Evolutionary conservation across 2,113 vertebrate species (phyloP), one percentile per base, ranked within the genome.

Genomic region (Xiphorhynchus elegans): DNA sequence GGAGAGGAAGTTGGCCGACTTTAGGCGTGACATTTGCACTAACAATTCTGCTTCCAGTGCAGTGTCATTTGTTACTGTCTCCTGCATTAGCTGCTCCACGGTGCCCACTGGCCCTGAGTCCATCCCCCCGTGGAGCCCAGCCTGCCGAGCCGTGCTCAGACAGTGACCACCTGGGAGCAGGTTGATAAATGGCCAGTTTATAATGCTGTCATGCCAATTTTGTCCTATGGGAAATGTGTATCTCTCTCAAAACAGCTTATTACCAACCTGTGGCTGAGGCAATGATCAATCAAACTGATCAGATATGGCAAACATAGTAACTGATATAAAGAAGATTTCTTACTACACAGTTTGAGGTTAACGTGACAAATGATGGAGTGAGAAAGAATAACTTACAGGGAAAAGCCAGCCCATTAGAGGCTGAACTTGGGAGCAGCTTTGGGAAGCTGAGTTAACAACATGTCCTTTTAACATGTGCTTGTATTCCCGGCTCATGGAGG

Each of bases 241-340:
- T 96, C 97, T 95, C 97, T 98, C 97, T 97, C 98, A 96, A 96
- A 98, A 98, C 97, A 98, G 98, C 98, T 98, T 98, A 99, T 99
- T 98, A 98, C 98, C 98, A 98, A 98, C 98, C 98, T 98, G 98
- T 98, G 98, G 98, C 98, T 93, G 60, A 93, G 93, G 95, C 96
- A 96, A 98, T 98, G 98, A 99, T 99, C 99, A 98, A 98, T 99
- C 99, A 99, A 96, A 93, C 98, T 98, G 98, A 99, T 99, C 98
- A 96, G 98, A 96, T 98, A 97, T 97, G 98, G 98, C 99, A 99
- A 99, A 99, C 98, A 95, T 93, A 94, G 98, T 97, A 97, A 98
- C 98, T 93, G 98, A 98, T 96, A 95, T 96, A 96, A 96, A 96
- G 97, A 98, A 98, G 98, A 98, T 93, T 96, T 94, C 37, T 94